A percentile compares a stretch with the other conserved stretches of the same genome.
These are phyloP conservation scores for Sander lucioperca DNA, from an alignment of 2,113 vertebrate genomes.

Conservation along the genomic window DNA sequence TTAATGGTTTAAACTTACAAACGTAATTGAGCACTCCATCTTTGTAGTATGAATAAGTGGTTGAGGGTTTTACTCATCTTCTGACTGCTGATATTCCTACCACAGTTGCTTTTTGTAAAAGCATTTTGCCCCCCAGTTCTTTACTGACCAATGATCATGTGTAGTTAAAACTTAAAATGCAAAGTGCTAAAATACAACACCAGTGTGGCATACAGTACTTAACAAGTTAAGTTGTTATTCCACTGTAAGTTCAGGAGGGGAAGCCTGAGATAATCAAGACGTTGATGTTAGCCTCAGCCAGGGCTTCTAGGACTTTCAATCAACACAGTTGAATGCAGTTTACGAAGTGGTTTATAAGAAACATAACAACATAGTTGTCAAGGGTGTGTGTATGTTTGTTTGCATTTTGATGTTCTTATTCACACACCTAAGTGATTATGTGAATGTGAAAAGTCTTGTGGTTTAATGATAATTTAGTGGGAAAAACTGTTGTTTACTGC, in stretches of 20 bases:
- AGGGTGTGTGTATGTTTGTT: slow-evolving; percentile 14
- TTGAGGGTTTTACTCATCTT: not conserved
- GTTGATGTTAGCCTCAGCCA: not conserved
- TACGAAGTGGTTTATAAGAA: not conserved
- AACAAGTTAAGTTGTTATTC: not conserved
- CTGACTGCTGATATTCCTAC: not conserved
- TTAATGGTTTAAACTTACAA: too few relatives aligned
- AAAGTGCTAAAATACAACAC: not conserved
- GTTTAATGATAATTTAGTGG: not conserved
- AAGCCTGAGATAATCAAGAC: not conserved
- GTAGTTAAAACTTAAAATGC: not conserved
- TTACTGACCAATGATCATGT: not conserved
- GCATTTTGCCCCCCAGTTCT: not conserved
- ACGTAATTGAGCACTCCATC: too few relatives aligned
- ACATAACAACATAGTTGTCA: not conserved
- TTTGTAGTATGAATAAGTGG: too few relatives aligned
- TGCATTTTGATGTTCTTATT: not conserved
- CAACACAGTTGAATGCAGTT: too few relatives aligned
- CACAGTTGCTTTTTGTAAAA: too few relatives aligned
- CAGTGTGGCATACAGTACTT: not conserved
- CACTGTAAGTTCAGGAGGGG: not conserved
- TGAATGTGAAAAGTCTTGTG: not conserved
- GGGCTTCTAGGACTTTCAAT: not conserved
- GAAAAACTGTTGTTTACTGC: not conserved
- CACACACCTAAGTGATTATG: slow-evolving; percentile 1